Evolutionary conservation across 2,888 invertebrate genomes (phyloP), one percentile per base, ranked within the genome.

Genomic region (Mantis religiosa): DNA sequence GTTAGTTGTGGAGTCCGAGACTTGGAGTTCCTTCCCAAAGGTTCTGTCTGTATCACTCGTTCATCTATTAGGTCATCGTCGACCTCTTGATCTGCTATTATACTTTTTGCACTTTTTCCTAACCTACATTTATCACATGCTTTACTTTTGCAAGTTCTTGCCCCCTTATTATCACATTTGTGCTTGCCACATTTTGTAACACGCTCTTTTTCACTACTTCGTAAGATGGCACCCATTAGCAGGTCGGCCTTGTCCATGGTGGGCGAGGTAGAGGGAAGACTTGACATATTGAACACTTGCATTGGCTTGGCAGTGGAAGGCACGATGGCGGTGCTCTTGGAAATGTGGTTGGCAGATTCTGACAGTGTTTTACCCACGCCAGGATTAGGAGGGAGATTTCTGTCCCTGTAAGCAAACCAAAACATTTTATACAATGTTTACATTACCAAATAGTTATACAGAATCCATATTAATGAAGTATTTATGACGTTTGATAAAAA

Each of bases 181-280:
- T 71, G 54, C 54, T 71, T 71, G 8, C 54, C 28, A 27, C 87
- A 87, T 41, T 87, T 87, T 28, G 15, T 15, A 71, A 86, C 54
- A 27, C n/a, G 41, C 89, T 92, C 92, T 87, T 93, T 93, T 15
- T 87, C 82, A 90, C 93, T 94, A 88, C 94, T 94, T 54, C 95
- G 93, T 91, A 95, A 93, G 90, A 95, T 95, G 88, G 95, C 95
- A 90, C 95, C 94, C 88, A 95, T 91, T 89, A 95, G 91, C 88
- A 94, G 92, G 91, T 95, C 95, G 27, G 84, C 25, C 27, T 20
- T 71, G 83, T 71, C 20, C 47, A n/a, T 71, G 34, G 47, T 82
- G 28, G 87, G 27, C 88, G 89, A 89, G 88, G 89, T 89, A 89
- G 89, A 86, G 86, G 89, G 83, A 86, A 86, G 83, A 83, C 85